Percentiles rank a stretch among this genome's conserved stretches.
phyloP scores from a whole-genome alignment of 2,113 vertebrate species.

The Hiodon tergisus region DNA sequence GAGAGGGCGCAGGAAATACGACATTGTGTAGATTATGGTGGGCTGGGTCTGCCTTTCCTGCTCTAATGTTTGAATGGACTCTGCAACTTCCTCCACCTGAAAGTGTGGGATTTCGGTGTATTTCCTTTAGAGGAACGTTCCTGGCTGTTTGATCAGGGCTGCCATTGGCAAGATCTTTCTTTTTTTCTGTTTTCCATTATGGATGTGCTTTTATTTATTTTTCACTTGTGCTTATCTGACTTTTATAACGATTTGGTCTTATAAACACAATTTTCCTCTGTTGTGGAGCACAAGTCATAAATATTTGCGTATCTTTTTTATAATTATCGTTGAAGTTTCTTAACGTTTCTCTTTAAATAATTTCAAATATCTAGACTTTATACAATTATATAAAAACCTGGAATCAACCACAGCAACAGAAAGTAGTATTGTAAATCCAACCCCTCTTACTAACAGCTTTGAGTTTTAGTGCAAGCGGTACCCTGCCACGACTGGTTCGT shows the following conservation, averaged over 20 bases:
- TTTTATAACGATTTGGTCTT: neutral
- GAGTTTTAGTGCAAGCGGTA: neutral
- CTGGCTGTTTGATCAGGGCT: neutral
- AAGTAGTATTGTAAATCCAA: neutral
- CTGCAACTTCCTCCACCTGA: conserved; percentile 5
- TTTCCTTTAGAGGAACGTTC: neutral
- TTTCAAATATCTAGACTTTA: too few species aligned
- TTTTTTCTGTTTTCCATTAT: neutral
- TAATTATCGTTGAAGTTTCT: too few species aligned
- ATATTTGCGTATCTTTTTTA: too few species aligned
- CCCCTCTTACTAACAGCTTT: neutral
- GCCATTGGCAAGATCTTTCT: neutral
- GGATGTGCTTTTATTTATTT: neutral
- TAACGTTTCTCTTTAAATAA: too few species aligned
- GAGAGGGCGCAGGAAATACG: too few species aligned
- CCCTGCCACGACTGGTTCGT: conserved; percentile 32
- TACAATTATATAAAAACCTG: too few species aligned
- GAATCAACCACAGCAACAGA: neutral
- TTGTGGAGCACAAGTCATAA: too few species aligned
- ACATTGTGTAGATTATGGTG: neutral
- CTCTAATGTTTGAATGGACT: neutral
- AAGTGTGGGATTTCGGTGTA: neutral
- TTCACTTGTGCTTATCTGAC: neutral
- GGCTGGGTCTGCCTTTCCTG: neutral
- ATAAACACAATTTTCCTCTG: too few species aligned